Evolutionary conservation across 2,888 invertebrate genomes (phyloP).

Genomic region (Amiota communis): DNA sequence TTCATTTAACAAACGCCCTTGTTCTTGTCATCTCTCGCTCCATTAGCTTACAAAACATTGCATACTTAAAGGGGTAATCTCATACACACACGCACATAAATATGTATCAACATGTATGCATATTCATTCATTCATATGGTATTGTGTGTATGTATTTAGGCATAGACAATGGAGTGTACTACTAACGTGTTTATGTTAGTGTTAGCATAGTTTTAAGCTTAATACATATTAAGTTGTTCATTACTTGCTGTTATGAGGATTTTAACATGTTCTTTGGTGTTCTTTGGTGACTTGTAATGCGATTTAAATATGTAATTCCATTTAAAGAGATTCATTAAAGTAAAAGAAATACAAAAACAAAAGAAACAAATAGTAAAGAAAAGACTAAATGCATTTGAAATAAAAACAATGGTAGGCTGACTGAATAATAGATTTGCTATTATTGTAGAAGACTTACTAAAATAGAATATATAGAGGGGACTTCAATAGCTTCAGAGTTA

Average conservation of each 20-base stretch:
- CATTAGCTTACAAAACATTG: not conserved
- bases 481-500: too few species aligned
- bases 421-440: too few species aligned
- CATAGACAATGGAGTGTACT: too few species aligned
- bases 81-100: not conserved
- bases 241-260: conserved; percentile 11
- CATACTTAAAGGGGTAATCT: conserved; percentile 16
- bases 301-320: not conserved
- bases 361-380: too few species aligned
- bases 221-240: conserved; percentile 12
- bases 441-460: too few species aligned
- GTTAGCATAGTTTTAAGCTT: not conserved
- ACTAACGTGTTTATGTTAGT: not conserved
- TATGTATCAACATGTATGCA: too few species aligned
- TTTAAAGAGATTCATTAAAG: not conserved
- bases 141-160: not conserved
- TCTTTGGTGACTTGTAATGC: not conserved
- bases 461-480: too few species aligned
- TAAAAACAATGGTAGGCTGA: too few species aligned
- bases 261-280: not conserved
- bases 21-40: not conserved
- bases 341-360: too few species aligned
- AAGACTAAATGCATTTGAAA: too few species aligned
- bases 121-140: not conserved
- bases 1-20: not conserved